phyloP scores from a whole-genome alignment of 2,888 invertebrate species.

The Acanthosepion lycidas region DNA sequence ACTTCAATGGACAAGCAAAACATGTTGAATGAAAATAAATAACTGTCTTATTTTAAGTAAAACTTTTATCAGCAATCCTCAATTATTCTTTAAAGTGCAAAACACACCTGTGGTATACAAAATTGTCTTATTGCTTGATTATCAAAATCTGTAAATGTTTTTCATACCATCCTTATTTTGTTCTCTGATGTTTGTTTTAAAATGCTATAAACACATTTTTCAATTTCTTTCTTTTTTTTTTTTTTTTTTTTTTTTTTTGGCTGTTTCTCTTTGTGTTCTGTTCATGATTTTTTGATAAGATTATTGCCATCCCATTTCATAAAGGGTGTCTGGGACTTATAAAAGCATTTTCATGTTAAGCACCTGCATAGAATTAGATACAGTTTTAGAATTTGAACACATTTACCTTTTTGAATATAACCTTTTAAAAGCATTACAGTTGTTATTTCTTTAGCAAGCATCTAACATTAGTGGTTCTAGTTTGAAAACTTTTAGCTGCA shows the following conservation, averaged over 20 bases:
- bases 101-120: too few species aligned
- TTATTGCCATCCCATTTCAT: slow-evolving; percentile 2
- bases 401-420: not conserved
- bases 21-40: too few species aligned
- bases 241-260: too few species aligned
- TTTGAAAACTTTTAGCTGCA: too few species aligned
- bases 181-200: not conserved
- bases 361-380: too few species aligned
- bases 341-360: not conserved
- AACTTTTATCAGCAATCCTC: too few species aligned
- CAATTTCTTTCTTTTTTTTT: not conserved
- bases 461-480: not conserved
- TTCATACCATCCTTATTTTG: not conserved
- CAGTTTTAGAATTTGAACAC: not conserved
- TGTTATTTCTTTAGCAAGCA: not conserved
- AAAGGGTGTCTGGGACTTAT: not conserved
- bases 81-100: too few species aligned
- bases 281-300: not conserved
- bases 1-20: too few species aligned
- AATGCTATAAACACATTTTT: not conserved
- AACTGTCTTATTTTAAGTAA: too few species aligned
- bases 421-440: not conserved
- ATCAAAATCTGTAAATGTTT: too few species aligned
- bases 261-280: not conserved
- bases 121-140: too few species aligned